These are phyloP conservation scores for Thryonomys swinderianus DNA, from an alignment of 2,113 vertebrate species.

Conservation along the genomic window DNA sequence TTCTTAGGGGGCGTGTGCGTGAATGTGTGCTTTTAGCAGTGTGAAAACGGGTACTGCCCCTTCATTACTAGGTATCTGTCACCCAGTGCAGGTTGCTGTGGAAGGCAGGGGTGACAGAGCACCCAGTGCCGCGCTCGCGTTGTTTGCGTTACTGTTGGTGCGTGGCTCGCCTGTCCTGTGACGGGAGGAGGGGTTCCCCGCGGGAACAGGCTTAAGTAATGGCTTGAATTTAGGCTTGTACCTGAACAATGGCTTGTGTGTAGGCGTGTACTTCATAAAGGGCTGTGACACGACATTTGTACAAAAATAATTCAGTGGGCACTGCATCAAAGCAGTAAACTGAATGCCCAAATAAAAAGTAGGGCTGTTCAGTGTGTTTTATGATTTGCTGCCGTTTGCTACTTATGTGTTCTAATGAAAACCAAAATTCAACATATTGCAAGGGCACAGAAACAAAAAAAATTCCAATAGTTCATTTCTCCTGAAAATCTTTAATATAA, in stretches of 20 bases:
- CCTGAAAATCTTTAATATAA: constrained; percentile 34
- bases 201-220: neutral
- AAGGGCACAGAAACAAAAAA: constrained; percentile 1
- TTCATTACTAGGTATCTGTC: neutral
- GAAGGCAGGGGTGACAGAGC: neutral
- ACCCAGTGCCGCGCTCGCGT: neutral
- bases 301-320: neutral
- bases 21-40: neutral
- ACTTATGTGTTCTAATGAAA: constrained; percentile 27
- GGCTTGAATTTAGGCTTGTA: neutral
- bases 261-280: neutral
- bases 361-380: neutral
- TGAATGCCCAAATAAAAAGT: neutral
- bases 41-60: neutral
- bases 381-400: neutral
- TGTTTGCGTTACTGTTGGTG: neutral
- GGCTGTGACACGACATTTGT: neutral
- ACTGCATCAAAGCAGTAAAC: neutral
- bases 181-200: too few species aligned
- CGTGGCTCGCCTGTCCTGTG: neutral
- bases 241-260: neutral
- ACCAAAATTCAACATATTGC: neutral
- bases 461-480: neutral
- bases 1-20: neutral
- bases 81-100: neutral